phyloP scores from a whole-genome alignment of 2,888 invertebrate species.

The Epinotia bilunana region DNA sequence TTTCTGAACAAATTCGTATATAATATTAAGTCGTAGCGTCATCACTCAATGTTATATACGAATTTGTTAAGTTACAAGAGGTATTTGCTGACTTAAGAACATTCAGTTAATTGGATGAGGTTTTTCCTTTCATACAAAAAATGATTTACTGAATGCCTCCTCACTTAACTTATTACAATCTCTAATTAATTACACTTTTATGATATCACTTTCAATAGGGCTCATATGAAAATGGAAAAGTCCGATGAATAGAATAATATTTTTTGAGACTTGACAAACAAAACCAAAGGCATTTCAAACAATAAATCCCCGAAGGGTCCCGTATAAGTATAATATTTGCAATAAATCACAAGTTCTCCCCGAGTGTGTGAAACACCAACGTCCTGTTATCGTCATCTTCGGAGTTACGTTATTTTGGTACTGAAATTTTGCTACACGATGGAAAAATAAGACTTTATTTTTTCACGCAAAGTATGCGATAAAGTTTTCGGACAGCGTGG shows the following conservation, averaged over 20 bases:
- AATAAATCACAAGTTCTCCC: conserved; percentile 44
- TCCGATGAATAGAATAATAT: conserved; percentile 9
- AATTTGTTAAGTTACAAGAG: background rate
- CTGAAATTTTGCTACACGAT: conserved; percentile 36
- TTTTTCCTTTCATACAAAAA: conserved; percentile 3
- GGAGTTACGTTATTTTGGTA: conserved; percentile 41
- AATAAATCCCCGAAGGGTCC: conserved; percentile 45
- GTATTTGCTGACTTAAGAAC: background rate
- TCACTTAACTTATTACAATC: conserved; percentile 27
- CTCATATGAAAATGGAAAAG: conserved; percentile 19
- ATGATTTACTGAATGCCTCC: conserved; percentile 2
- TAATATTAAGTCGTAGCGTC: background rate
- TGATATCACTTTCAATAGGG: conserved; percentile 34
- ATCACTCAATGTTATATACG: background rate
- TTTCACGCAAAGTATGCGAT: conserved; percentile 40
- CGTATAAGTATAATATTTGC: conserved; percentile 43
- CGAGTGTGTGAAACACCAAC: conserved; percentile 44
- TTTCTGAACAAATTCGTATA: background rate
- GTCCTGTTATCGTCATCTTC: conserved; percentile 44
- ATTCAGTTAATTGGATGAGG: conserved; percentile 8
- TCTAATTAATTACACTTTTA: conserved; percentile 40
- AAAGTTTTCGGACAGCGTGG: conserved; percentile 40
- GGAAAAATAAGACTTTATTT: conserved; percentile 40
- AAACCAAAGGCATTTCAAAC: conserved; percentile 42
- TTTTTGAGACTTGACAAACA: conserved; percentile 28